These are phyloP conservation scores for Poeciliopsis presidionis DNA, from an alignment of 2,797 vertebrate genomes.

Conservation along the genomic window DNA sequence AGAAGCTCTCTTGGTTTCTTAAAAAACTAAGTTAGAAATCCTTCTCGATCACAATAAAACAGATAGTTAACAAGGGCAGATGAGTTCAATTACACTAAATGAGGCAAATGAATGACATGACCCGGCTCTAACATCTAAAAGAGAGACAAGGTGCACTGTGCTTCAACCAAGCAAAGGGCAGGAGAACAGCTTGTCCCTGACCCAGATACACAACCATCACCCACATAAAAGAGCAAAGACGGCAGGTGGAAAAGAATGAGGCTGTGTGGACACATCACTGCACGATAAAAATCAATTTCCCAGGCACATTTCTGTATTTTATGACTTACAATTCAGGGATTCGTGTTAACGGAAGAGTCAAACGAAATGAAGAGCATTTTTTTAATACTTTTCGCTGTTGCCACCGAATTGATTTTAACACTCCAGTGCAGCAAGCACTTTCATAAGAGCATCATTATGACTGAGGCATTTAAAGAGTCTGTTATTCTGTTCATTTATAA, in stretches of 20 bases:
- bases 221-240: conserved; percentile 19
- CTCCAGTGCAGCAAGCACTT: conserved; percentile 22
- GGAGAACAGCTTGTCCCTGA: conserved; percentile 66
- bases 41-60: background rate
- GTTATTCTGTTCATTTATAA: conserved; percentile 30
- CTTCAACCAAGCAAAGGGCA: conserved; percentile 35
- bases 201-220: conserved; percentile 64
- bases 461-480: conserved; percentile 17
- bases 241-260: conserved; percentile 21
- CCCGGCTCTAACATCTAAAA: conserved; percentile 40
- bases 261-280: conserved; percentile 7
- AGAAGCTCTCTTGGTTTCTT: background rate
- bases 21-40: background rate
- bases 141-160: conserved; percentile 46
- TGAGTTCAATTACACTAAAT: conserved; percentile 45
- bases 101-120: conserved; percentile 55
- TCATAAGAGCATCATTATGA: conserved; percentile 37
- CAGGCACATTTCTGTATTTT: conserved; percentile 19
- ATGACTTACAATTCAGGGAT: conserved; percentile 8
- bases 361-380: conserved; percentile 13
- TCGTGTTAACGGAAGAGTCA: conserved; percentile 13
- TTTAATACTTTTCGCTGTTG: conserved; percentile 21
- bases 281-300: conserved; percentile 19
- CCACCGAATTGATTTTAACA: conserved; percentile 31
- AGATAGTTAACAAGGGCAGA: conserved; percentile 32